phyloP scores from a whole-genome alignment of 1,140 invertebrate species.

The Drosophila arawakana region DNA sequence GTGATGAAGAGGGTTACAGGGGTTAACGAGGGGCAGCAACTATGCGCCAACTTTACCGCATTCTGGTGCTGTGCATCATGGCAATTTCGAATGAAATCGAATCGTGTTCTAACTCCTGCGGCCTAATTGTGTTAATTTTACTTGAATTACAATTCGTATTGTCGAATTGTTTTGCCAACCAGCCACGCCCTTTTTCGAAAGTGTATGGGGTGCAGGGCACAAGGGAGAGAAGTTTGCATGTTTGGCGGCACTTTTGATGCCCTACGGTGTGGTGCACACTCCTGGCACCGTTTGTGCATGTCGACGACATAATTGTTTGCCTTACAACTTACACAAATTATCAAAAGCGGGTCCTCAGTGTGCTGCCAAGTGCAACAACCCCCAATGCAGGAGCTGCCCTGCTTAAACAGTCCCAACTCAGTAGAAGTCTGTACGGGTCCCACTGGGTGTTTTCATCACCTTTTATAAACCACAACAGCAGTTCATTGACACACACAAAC shows the following conservation, averaged over 20 bases:
- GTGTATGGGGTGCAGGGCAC: not conserved
- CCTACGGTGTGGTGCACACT: not conserved
- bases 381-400: slow-evolving; percentile 5
- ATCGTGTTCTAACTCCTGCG: slow-evolving; percentile 51
- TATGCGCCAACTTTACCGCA: slow-evolving; percentile 30
- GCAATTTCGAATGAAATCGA: slow-evolving; percentile 49
- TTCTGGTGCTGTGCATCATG: slow-evolving; percentile 41
- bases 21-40: not conserved
- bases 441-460: not conserved
- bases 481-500: slow-evolving; percentile 48
- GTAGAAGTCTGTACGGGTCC: too few species aligned
- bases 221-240: slow-evolving; percentile 53
- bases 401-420: too few species aligned
- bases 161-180: slow-evolving; percentile 57
- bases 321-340: slow-evolving; percentile 69
- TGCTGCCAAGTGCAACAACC: slow-evolving; percentile 53
- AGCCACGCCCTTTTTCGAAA: slow-evolving; percentile 18
- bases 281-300: slow-evolving; percentile 57
- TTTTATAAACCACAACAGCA: not conserved
- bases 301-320: slow-evolving; percentile 73
- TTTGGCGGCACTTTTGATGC: slow-evolving; percentile 66
- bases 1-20: not conserved
- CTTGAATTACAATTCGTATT: slow-evolving; percentile 66
- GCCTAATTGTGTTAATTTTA: slow-evolving; percentile 80
- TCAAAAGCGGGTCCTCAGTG: slow-evolving; percentile 22